These are phyloP conservation scores for Drosophila sproati DNA, from an alignment of 1,140 invertebrate species.

Conservation along the genomic window DNA sequence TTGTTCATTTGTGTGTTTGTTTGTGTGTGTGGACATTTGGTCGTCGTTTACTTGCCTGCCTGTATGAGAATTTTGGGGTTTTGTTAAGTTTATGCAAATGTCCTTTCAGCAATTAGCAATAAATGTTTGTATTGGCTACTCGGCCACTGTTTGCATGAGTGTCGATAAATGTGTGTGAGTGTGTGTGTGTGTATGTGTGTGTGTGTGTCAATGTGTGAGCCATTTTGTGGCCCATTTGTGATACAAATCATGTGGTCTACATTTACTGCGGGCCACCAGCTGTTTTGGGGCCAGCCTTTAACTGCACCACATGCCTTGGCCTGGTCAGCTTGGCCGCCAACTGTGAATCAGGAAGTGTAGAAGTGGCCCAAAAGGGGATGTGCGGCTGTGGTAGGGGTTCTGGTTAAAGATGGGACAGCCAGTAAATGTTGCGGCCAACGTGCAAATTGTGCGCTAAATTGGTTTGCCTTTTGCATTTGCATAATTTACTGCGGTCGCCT, in stretches of 20 bases:
- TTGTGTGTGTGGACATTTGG: conserved; percentile 55
- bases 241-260: conserved; percentile 79
- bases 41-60: conserved; percentile 67
- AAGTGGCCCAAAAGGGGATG: not conserved
- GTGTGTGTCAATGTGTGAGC: conserved; percentile 33
- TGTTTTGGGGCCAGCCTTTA: conserved; percentile 48
- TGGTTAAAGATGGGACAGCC: not conserved
- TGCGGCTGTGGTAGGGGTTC: not conserved
- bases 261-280: conserved; percentile 75
- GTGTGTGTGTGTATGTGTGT: conserved; percentile 2
- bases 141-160: not conserved
- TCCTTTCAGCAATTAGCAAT: conserved; percentile 80
- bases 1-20: conserved; percentile 20
- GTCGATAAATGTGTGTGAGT: not conserved
- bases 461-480: conserved; percentile 60
- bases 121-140: conserved; percentile 71
- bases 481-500: conserved; percentile 50
- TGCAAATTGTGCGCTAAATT: conserved; percentile 75
- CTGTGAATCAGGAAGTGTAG: conserved; percentile 29
- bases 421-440: conserved; percentile 62
- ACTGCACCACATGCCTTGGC: conserved; percentile 17
- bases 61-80: conserved; percentile 72
- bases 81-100: conserved; percentile 83
- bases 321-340: conserved; percentile 45
- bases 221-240: conserved; percentile 80